Evolutionary conservation across 2,113 vertebrate species (phyloP), one percentile per base, ranked within the genome.

Genomic region (Mormyrus iriodes): DNA sequence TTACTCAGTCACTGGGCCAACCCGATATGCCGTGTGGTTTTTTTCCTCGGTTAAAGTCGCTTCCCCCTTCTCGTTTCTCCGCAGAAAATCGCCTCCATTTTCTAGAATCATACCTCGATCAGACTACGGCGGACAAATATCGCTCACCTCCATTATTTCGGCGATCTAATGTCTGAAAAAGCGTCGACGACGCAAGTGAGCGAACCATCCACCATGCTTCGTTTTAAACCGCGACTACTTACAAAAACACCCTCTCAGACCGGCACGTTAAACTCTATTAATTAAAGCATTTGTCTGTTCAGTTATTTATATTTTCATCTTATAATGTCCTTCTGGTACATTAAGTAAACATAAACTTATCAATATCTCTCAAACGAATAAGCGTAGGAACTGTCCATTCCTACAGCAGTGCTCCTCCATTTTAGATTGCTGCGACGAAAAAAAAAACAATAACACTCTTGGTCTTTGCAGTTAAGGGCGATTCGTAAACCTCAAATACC

Each of bases 361-460:
- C 52, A 15, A 53, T 35, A 90, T 79, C 51, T 88, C 52, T 82
- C 52, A 21, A 52, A 49, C 24, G 51, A 24, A 24, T 82, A 49
- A 65, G 52, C 51, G 21, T 52, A 10, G 58, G 65, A 27, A 48
- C 61, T n/a, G 61, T 52, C 15, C 76, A 21, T 7, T 31, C 15
- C 51, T 13, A 86, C 51, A 55, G 55, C 61, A 86, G n/a, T 48
- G 76, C 76, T 91, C 92, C 93, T 90, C 92, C 91, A 92, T 92
- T 92, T 92, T 93, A 92, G 88, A 88, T 90, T 87, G 88, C 88
- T 90, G 90, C 55, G 89, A 88, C 84, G 87, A 90, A 87, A 88
- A 85, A 53, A 90, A 88, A 91, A 92, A 93, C 91, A 91, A 92
- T 90, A 88, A 91, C 90, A 92, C 87, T 86, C 87, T 89, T 17